Percentiles rank a stretch among this genome's conserved stretches.
Conservation (phyloP, 2,888 invertebrate genomes). For the Mactromeris polynyma region DNA sequence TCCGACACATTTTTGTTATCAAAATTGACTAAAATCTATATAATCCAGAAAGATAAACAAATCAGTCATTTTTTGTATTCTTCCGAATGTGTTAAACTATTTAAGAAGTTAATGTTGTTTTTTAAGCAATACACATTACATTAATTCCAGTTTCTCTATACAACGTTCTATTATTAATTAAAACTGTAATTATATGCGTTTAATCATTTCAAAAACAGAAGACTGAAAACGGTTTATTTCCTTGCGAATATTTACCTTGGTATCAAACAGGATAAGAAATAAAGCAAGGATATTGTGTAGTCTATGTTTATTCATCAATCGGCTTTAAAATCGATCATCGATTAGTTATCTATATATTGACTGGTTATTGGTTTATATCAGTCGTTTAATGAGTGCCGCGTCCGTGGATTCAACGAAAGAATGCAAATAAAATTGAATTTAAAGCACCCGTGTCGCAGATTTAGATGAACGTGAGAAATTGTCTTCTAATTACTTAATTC, state of each 20-base stretch:
- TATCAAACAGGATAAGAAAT: not conserved
- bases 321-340: not conserved
- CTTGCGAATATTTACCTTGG: not conserved
- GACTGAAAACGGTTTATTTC: not conserved
- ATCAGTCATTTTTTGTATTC: not conserved
- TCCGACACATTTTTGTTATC: not conserved
- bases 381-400: not conserved
- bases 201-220: not conserved
- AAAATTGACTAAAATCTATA: too few relatives aligned
- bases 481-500: too few relatives aligned
- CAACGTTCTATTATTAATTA: not conserved
- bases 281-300: not conserved
- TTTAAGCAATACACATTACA: not conserved
- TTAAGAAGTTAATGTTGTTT: not conserved
- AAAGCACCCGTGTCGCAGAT: not conserved
- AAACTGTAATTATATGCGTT: not conserved
- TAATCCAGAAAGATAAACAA: not conserved
- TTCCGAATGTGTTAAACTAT: not conserved
- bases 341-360: slow-evolving; percentile 3
- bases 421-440: slow-evolving; percentile 16
- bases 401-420: slow-evolving; percentile 6
- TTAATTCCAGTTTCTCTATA: not conserved
- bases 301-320: not conserved
- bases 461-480: not conserved
- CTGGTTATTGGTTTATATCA: not conserved